These are phyloP conservation scores for Heliconius erato DNA, from an alignment of 2,888 invertebrate species.

Conservation along the genomic window DNA sequence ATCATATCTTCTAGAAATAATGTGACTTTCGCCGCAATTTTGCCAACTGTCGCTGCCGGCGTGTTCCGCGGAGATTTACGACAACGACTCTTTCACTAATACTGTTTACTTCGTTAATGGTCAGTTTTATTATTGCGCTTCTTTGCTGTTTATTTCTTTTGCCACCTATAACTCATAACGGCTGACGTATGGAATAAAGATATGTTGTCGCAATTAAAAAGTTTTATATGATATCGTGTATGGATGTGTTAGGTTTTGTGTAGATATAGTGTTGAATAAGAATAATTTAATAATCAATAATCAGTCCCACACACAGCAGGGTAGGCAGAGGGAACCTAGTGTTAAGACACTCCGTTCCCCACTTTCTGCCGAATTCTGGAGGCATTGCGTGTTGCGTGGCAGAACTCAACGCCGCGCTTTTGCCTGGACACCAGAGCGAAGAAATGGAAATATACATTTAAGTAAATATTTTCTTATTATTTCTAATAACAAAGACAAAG, in stretches of 20 bases:
- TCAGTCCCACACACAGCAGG: too few relatives aligned
- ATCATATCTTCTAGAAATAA: constrained; percentile 48
- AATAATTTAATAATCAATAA: too few relatives aligned
- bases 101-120: constrained; percentile 83
- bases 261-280: too few relatives aligned
- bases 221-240: constrained; percentile 34
- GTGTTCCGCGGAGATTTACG: constrained; percentile 78
- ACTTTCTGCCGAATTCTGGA: too few relatives aligned
- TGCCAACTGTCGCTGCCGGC: constrained; percentile 71
- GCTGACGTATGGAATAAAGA: constrained; percentile 34
- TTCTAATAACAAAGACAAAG: not conserved
- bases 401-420: too few relatives aligned
- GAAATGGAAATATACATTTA: too few relatives aligned
- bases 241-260: constrained; percentile 25
- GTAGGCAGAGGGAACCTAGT: too few relatives aligned
- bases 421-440: too few relatives aligned
- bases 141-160: constrained; percentile 74
- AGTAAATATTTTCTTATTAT: not conserved
- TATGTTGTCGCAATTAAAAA: constrained; percentile 48
- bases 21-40: constrained; percentile 71
- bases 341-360: too few relatives aligned
- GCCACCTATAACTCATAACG: constrained; percentile 52
- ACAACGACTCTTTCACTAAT: constrained; percentile 76
- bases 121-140: constrained; percentile 76
- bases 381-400: too few relatives aligned